Base-by-base conservation (phyloP, 1,140 invertebrate species). In the Vanessa atalanta region DNA sequence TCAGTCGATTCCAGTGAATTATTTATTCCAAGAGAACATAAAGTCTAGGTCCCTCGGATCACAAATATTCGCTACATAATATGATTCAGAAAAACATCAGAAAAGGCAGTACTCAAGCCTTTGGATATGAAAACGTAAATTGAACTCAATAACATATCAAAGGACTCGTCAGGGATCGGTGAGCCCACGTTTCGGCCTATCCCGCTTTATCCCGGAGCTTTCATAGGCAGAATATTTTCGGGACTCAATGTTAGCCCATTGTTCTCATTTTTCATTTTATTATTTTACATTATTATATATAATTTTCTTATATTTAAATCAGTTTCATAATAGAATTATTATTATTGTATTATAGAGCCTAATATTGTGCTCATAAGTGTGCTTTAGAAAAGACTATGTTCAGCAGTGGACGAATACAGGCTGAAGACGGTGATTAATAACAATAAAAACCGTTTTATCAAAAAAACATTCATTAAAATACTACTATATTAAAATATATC, bases 121-220 rank as follows among this genome's bases (percentile, higher is more conserved):
- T 80, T 73, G 78, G 74, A 79, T 86, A 81, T 82, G 81, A 83
- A 83, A 86, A 87, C 81, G 83, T 85, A 88, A 87, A 89, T 89
- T 86, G 85, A 88, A 89, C 83, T 84, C 83, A 88, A 87, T 86
- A 89, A 84, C 84, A 87, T 88, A 88, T 88, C 88, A 90, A 88
- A 90, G 85, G 86, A 88, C 80, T 86, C 79, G 79, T 80, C 83
- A 84, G 79, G 77, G 71, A 75, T 82, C 72, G 72, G 76, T 68
- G 74, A 81, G 80, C 79, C 79, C 73, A 77, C 65, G 76, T 82
- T 82, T 75, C 77, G 78, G 79, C 83, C 79, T 82, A 87, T 82
- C 83, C 82, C 15, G 73, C 55, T 83, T 84, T 86, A 88, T 85
- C 85, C 86, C 57, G 72, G 73, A 82, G 81, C 72, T 83, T 85